Evolutionary conservation across 2,888 invertebrate species (phyloP), one percentile per base, ranked within the genome.

Genomic region (Alviniconcha strummeri): DNA sequence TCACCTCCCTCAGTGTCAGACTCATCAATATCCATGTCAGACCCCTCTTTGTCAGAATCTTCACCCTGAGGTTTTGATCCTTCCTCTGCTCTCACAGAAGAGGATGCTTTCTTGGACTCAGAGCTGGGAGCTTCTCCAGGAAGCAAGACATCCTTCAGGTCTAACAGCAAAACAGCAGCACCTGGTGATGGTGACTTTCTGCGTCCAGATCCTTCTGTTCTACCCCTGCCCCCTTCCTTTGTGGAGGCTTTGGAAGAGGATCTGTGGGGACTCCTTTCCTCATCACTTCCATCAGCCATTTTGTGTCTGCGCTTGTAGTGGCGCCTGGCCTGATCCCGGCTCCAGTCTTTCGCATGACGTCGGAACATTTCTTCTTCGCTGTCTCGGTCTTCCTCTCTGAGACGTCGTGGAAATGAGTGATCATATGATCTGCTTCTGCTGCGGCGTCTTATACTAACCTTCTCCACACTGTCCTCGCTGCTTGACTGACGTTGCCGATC

Each of bases 321-420:
- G 8, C 74, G 82, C 54, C 55, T 56, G 19, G 76, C 82, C 54
- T 76, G 76, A 52, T 82, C 82, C 52, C 82, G 52, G 15, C 82
- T 82, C 82, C 82, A 82, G 64, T 76, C 56, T 64, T 64, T 75
- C 13, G 67, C 82, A 64, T 74, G 72, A 60, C 75, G 75, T 17
- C 82, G 36, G 15, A 76, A 54, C n/a, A 36, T 54, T 64, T 82
- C 82, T 82, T 82, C 82, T 55, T 82, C 82, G 64, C 64, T 82
- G 17, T 77, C 76, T 60, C 67, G 55, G 57, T 76, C 82, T 13
- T 76, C 9, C 15, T 55, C 17, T 56, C 77, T 82, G 19, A 5
- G 15, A 17, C 57, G 81, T n/a, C 36, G 11, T 57, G 72, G 17
- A 3, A 56, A n/a, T 1, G 36, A 69, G 7, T 15, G 82, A 52